Evolutionary conservation across 2,113 vertebrate species (phyloP).

Genomic region (Parotia lawesii): DNA sequence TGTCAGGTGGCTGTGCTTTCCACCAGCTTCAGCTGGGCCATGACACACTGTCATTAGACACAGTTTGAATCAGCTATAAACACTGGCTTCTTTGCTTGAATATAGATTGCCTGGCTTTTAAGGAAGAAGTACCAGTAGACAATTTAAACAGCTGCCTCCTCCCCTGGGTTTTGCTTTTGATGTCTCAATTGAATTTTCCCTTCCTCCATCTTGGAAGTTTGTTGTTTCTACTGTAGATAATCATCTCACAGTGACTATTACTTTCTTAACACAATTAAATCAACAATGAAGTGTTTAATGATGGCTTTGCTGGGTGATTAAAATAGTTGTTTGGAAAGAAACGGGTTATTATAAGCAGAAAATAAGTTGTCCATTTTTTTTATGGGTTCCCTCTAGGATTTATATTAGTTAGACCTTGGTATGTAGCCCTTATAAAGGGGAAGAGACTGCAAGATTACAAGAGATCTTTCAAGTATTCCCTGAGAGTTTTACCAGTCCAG

Average conservation of each 20-base stretch:
- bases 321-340: neutral
- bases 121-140: neutral
- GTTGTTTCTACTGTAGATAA: neutral
- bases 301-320: neutral
- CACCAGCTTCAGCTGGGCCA: neutral
- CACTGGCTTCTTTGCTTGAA: neutral
- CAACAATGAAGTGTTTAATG: neutral
- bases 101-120: neutral
- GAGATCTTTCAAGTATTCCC: slow-evolving; percentile 26
- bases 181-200: slow-evolving; percentile 7
- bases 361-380: neutral
- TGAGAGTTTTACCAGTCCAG: slow-evolving; percentile 5
- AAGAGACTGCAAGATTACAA: slow-evolving; percentile 18
- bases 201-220: neutral
- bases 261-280: neutral
- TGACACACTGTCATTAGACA: neutral
- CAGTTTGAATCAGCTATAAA: neutral
- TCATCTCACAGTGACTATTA: neutral
- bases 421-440: neutral
- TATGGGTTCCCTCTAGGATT: neutral
- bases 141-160: neutral
- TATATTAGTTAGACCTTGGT: neutral
- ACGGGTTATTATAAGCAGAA: neutral
- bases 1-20: neutral
- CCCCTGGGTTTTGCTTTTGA: neutral